Base-by-base conservation (phyloP, 2,797 vertebrate species). In the Sphenodon punctatus region DNA sequence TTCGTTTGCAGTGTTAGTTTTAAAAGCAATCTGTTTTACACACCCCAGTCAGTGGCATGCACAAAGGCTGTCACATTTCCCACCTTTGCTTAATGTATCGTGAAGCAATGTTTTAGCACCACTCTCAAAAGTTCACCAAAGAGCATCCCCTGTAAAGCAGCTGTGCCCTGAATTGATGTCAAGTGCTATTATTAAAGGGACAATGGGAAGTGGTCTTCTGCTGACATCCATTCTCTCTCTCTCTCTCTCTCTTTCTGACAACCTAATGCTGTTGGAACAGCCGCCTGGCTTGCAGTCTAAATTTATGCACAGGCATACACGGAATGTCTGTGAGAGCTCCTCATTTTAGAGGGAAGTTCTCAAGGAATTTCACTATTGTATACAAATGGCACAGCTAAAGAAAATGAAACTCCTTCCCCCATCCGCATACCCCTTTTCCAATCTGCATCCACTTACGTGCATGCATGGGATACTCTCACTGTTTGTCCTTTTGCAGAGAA, bases 161-260 rank as follows among this genome's bases (percentile, higher is more conserved):
- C 61, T 84, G 46, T 59, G n/a, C 23, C 53, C 23, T 83, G 65
- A 77, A 83, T 67, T 75, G 22, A 66, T 85, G 78, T 85, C 78
- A 86, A 87, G 45, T 65, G 63, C 27, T 87, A 7, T 74, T 69
- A 73, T 12, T 69, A 82, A 86, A 79, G 77, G 27, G 36, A 49
- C 75, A 85, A 67, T 23, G 34, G 36, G 58, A 80, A 89, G 67
- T 0, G 0, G 48, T 80, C 42, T 55, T 34, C 60, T 49, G 22
- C 51, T 86, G 60, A 56, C 55, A 85, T 74, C 53, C 90, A 32
- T 75, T 83, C 42, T 86, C 67, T 75, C 43, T n/a, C n/a, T 83
- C 42, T 86, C 67, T 75, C 43, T 83, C 42, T 86, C 67, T 75
- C 43, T 42, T 45, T 53, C 34, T 39, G 49, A 49, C 68, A 88